Percentiles rank a stretch among this genome's conserved stretches.
Evolutionary conservation across 2,888 invertebrate genomes (phyloP).

Genomic region (Cryptus armator): DNA sequence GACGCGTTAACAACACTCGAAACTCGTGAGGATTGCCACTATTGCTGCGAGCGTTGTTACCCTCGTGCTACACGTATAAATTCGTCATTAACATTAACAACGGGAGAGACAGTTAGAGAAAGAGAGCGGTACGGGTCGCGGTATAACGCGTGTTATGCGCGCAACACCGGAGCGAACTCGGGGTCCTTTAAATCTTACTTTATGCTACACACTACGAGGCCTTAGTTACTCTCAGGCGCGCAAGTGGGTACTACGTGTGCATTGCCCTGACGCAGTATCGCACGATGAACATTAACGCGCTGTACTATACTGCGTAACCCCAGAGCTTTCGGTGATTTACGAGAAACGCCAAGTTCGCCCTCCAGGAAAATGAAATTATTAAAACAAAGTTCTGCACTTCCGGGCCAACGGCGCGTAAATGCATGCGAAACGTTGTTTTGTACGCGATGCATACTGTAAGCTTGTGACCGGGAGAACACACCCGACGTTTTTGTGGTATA

Average conservation of each 20-base stretch:
- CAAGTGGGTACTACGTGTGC: slow-evolving; percentile 6
- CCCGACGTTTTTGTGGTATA: background rate
- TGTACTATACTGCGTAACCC: background rate
- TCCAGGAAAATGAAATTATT: slow-evolving; percentile 35
- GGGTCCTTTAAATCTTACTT: slow-evolving; percentile 49
- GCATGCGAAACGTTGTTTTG: background rate
- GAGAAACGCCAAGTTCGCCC: slow-evolving; percentile 4
- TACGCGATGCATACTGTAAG: background rate
- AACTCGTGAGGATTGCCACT: background rate
- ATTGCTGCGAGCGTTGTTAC: background rate
- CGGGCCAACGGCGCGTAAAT: slow-evolving; percentile 16
- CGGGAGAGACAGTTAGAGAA: background rate
- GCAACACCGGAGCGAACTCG: slow-evolving; percentile 5
- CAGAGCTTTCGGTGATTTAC: slow-evolving; percentile 42
- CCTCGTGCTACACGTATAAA: background rate
- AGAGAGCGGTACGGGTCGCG: background rate
- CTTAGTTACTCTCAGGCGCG: slow-evolving; percentile 28
- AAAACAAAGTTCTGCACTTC: slow-evolving; percentile 33
- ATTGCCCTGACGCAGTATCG: slow-evolving; percentile 18
- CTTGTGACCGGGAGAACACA: background rate
- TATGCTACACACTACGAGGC: slow-evolving; percentile 9
- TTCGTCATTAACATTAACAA: slow-evolving; percentile 36
- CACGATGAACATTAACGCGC: slow-evolving; percentile 41
- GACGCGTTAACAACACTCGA: background rate
- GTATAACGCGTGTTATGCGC: background rate